A percentile compares a stretch with the other conserved stretches of the same genome.
phyloP scores from a whole-genome alignment of 2,113 vertebrate species.

The Clarias magur region DNA sequence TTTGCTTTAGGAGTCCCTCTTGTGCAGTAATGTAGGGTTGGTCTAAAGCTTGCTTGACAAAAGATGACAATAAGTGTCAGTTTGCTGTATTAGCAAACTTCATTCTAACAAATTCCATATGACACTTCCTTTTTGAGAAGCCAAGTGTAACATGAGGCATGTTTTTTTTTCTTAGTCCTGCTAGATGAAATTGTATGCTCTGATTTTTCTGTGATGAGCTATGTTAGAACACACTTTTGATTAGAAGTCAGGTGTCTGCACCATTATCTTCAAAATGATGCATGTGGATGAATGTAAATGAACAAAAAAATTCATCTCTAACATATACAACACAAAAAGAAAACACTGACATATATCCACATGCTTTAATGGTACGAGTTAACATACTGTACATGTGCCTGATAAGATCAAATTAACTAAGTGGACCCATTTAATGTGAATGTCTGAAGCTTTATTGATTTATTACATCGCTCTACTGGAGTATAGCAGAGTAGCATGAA shows the following conservation, averaged over 20 bases:
- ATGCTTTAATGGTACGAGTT: not conserved
- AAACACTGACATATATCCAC: not conserved
- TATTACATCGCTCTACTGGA: not conserved
- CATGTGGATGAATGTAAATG: not conserved
- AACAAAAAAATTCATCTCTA: not conserved
- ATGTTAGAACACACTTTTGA: slow-evolving; percentile 21
- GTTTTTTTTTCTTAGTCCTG: slow-evolving; percentile 15
- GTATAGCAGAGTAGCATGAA: not conserved
- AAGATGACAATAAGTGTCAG: slow-evolving; percentile 45
- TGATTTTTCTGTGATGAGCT: not conserved
- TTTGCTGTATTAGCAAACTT: slow-evolving; percentile 36
- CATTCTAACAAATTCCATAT: slow-evolving; percentile 38
- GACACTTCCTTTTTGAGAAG: slow-evolving; percentile 14
- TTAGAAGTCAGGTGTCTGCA: slow-evolving; percentile 6
- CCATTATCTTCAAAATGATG: not conserved
- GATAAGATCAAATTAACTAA: not conserved
- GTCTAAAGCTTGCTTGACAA: slow-evolving; percentile 16
- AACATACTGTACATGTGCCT: not conserved
- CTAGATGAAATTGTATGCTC: not conserved
- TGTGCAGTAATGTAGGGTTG: slow-evolving; percentile 35
- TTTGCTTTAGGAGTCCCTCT: slow-evolving; percentile 49
- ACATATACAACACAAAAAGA: not conserved
- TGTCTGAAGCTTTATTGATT: not conserved
- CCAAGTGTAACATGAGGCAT: slow-evolving; percentile 20
- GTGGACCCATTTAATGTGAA: not conserved